A percentile compares a stretch with the other conserved stretches of the same genome.
Conservation (phyloP, 2,113 vertebrate species). For the Clarias gariepinus region DNA sequence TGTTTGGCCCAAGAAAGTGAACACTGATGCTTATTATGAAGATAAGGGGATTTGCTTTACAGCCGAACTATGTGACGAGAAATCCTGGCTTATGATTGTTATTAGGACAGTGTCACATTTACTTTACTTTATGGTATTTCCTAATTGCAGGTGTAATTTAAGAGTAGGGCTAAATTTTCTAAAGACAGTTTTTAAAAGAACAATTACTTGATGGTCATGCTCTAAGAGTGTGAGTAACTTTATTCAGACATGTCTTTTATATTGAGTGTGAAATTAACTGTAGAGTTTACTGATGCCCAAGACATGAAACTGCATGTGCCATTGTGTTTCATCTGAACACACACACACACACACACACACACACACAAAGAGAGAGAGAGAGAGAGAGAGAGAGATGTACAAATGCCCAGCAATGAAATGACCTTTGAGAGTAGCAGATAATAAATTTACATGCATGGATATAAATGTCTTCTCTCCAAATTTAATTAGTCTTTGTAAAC, state of each 20-base stretch:
- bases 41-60: too few relatives aligned
- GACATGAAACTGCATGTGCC: neutral
- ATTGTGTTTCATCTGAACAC: neutral
- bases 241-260: neutral
- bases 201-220: too few relatives aligned
- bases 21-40: too few relatives aligned
- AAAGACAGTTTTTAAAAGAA: too few relatives aligned
- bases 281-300: neutral
- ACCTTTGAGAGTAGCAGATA: slow-evolving; percentile 38
- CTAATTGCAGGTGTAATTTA: too few relatives aligned
- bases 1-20: too few relatives aligned
- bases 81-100: too few relatives aligned
- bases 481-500: slow-evolving; percentile 37
- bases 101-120: too few relatives aligned
- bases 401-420: slow-evolving; percentile 19
- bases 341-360: too few relatives aligned
- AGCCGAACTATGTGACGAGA: too few relatives aligned
- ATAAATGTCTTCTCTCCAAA: slow-evolving; percentile 29
- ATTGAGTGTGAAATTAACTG: neutral
- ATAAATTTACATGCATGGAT: slow-evolving; percentile 33
- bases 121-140: too few relatives aligned
- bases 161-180: neutral
- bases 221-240: neutral
- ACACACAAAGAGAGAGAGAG: neutral
- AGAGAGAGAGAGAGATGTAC: neutral